Percentiles rank a stretch among this genome's conserved stretches.
Conservation (phyloP, 2,888 invertebrate genomes). For the Neria commutata region DNA sequence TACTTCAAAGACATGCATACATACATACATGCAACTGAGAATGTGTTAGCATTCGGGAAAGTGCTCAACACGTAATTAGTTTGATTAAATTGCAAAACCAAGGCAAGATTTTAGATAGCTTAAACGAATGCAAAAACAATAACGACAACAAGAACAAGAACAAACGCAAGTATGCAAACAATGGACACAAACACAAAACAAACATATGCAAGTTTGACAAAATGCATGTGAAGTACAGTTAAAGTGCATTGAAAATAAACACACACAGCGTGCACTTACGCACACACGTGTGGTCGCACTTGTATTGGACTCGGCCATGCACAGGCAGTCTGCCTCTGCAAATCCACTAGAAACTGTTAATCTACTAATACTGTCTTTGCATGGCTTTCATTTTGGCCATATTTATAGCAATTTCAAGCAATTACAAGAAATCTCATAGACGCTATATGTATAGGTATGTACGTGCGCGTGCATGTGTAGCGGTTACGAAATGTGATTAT, state of each 20-base stretch:
- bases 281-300: slow-evolving; percentile 13
- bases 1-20: slow-evolving; percentile 20
- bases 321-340: slow-evolving; percentile 37
- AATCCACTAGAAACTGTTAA: slow-evolving; percentile 35
- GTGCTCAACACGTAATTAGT: slow-evolving; percentile 54
- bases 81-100: slow-evolving; percentile 55
- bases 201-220: slow-evolving; percentile 11
- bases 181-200: slow-evolving; percentile 5
- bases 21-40: too few species aligned
- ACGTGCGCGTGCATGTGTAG: too few species aligned
- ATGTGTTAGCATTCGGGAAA: too few species aligned
- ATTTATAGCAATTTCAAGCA: slow-evolving; percentile 55
- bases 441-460: too few species aligned
- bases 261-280: not conserved
- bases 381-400: slow-evolving; percentile 52
- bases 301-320: slow-evolving; percentile 14
- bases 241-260: slow-evolving; percentile 20
- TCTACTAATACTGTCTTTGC: slow-evolving; percentile 54
- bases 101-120: slow-evolving; percentile 54
- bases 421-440: slow-evolving; percentile 50
- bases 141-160: too few species aligned
- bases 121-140: too few species aligned
- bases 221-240: slow-evolving; percentile 37
- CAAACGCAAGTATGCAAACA: slow-evolving; percentile 20
- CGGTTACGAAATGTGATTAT: too few species aligned